Conservation (phyloP, 1,140 invertebrate genomes). For the Mizuhopecten yessoensis region DNA sequence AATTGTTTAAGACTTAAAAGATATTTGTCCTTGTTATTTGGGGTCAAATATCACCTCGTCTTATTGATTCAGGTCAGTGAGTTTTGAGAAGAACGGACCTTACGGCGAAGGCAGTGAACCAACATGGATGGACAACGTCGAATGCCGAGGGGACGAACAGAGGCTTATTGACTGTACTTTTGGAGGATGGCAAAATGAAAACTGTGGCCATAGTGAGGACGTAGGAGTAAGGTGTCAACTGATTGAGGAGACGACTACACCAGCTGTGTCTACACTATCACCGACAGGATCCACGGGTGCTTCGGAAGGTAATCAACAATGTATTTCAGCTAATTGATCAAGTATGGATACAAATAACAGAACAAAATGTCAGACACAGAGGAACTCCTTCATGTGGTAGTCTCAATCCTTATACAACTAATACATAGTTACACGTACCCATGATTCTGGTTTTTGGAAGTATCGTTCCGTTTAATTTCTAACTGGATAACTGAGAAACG, state of each 20-base stretch:
- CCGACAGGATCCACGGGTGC: background rate
- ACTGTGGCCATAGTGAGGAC: background rate
- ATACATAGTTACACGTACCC: too few relatives aligned
- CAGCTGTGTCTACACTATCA: background rate
- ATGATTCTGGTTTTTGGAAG: too few relatives aligned
- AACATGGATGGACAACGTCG: conserved; percentile 14
- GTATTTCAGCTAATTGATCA: too few relatives aligned
- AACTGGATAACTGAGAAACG: too few relatives aligned
- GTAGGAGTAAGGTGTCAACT: conserved; percentile 13
- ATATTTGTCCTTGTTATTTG: too few relatives aligned
- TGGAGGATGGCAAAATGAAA: conserved; percentile 4
- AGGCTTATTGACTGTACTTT: background rate
- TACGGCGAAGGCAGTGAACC: background rate
- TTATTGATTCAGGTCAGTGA: background rate
- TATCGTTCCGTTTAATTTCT: too few relatives aligned
- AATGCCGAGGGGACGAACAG: background rate
- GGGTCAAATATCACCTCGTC: too few relatives aligned
- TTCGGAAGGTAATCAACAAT: background rate
- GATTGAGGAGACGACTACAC: background rate
- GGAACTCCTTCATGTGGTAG: too few relatives aligned
- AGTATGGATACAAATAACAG: too few relatives aligned
- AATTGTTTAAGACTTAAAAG: too few relatives aligned
- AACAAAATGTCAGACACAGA: too few relatives aligned
- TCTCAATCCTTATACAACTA: too few relatives aligned
- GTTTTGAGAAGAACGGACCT: background rate